Evolutionary conservation across 2,113 vertebrate genomes (phyloP).

Genomic region (Phodopus roborovskii): DNA sequence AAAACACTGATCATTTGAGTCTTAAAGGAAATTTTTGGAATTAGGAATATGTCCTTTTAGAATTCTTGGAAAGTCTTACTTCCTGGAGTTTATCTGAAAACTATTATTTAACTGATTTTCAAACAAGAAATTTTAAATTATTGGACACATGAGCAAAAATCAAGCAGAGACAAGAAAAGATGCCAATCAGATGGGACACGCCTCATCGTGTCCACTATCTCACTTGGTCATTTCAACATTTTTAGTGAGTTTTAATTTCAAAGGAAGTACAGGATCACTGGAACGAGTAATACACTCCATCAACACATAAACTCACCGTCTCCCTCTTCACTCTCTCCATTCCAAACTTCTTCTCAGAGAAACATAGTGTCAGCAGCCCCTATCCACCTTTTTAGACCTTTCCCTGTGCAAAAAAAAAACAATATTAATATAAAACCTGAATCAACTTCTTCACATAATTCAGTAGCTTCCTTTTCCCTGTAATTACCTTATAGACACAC

Average conservation of each 20-base stretch:
- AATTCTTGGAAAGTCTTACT: background rate
- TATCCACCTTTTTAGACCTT: background rate
- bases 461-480: constrained; percentile 42
- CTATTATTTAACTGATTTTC: background rate
- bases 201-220: background rate
- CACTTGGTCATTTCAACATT: constrained; percentile 25
- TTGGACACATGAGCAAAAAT: background rate
- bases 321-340: background rate
- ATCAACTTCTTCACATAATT: background rate
- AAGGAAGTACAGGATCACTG: background rate
- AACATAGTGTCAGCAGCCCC: background rate
- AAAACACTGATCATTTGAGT: background rate
- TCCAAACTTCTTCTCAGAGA: constrained; percentile 12
- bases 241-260: constrained; percentile 15
- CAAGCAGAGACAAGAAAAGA: background rate
- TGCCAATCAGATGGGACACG: background rate
- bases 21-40: constrained; percentile 11
- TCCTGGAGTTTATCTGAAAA: constrained; percentile 11
- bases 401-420: background rate
- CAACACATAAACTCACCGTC: background rate
- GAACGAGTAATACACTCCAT: background rate
- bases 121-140: constrained; percentile 9
- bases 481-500: background rate
- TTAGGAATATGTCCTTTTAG: background rate
- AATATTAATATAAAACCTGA: background rate